Evolutionary conservation across 2,888 invertebrate genomes (phyloP).

Genomic region (Stenolophus ochropezus): DNA sequence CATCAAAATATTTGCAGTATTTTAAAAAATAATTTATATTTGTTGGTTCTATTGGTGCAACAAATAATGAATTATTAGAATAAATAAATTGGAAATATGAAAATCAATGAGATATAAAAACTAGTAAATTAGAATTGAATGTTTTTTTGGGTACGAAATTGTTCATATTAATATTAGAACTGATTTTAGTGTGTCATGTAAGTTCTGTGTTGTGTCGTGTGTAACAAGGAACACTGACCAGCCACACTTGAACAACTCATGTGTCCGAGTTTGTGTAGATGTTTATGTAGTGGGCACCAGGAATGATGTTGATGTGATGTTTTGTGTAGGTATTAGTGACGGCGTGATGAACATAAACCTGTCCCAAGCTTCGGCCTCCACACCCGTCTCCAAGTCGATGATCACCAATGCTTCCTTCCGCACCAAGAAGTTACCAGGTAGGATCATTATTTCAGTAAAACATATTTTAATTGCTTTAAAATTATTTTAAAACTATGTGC

Average conservation of each 20-base stretch:
- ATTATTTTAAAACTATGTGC: too few species aligned
- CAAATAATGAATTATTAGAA: too few species aligned
- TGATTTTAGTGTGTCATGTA: constrained; percentile 53
- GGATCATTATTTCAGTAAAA: neutral
- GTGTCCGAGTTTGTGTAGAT: neutral
- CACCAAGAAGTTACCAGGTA: constrained; percentile 96
- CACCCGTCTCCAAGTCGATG: constrained; percentile 93
- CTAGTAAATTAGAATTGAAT: too few species aligned
- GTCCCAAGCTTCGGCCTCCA: constrained; percentile 82
- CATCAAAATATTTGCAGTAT: too few species aligned
- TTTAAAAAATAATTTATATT: too few species aligned
- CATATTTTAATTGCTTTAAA: too few species aligned
- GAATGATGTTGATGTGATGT: constrained; percentile 14
- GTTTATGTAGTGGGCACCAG: neutral
- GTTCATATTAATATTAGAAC: constrained; percentile 50
- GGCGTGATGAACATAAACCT: constrained; percentile 89
- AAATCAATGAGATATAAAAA: too few species aligned
- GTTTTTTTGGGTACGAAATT: constrained; percentile 30
- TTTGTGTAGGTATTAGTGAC: constrained; percentile 80
- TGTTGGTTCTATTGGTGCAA: too few species aligned
- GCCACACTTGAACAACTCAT: neutral
- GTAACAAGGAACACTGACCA: neutral
- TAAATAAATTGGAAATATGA: neutral
- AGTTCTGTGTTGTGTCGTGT: constrained; percentile 51
- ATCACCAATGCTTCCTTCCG: constrained; percentile 99